A percentile compares a stretch with the other conserved stretches of the same genome.
Evolutionary conservation across 2,888 invertebrate genomes (phyloP).

Genomic region (Mesochorus sp.): DNA sequence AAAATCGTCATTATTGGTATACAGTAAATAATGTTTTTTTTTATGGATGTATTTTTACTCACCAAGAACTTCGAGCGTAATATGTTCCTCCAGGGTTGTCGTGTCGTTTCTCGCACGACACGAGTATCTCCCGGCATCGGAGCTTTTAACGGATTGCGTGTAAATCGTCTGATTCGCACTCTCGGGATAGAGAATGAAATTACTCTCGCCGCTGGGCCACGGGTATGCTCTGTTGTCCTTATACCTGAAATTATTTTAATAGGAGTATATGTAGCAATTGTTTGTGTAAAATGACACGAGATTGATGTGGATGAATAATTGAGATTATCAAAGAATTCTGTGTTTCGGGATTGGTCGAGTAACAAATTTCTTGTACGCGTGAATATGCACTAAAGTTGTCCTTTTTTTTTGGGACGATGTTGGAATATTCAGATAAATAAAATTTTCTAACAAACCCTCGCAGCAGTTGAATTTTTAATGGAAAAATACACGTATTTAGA

Average conservation of each 20-base stretch:
- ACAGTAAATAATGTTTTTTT: neutral
- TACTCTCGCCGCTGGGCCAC: slow-evolving; percentile 88
- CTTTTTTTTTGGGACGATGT: too few species aligned
- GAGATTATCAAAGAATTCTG: too few species aligned
- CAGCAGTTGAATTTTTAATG: too few species aligned
- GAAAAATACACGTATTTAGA: too few species aligned
- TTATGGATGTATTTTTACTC: slow-evolving; percentile 74
- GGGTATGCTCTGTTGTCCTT: slow-evolving; percentile 90
- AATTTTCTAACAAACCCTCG: too few species aligned
- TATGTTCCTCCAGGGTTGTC: slow-evolving; percentile 85
- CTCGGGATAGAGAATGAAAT: slow-evolving; percentile 89
- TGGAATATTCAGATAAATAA: too few species aligned
- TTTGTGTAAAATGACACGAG: too few species aligned
- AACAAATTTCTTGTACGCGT: too few species aligned
- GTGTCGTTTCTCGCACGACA: slow-evolving; percentile 89
- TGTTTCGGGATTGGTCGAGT: too few species aligned
- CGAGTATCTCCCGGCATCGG: slow-evolving; percentile 89
- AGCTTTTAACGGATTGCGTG: slow-evolving; percentile 85
- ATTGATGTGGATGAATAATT: too few species aligned
- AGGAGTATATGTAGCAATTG: neutral
- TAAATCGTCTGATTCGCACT: slow-evolving; percentile 91
- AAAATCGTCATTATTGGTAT: slow-evolving; percentile 1
- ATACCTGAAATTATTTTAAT: slow-evolving; percentile 84
- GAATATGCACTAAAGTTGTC: too few species aligned
- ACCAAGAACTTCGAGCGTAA: slow-evolving; percentile 88